Evolutionary conservation across 1,140 invertebrate species (phyloP), one percentile per base, ranked within the genome.

Genomic region (Arion vulgaris): DNA sequence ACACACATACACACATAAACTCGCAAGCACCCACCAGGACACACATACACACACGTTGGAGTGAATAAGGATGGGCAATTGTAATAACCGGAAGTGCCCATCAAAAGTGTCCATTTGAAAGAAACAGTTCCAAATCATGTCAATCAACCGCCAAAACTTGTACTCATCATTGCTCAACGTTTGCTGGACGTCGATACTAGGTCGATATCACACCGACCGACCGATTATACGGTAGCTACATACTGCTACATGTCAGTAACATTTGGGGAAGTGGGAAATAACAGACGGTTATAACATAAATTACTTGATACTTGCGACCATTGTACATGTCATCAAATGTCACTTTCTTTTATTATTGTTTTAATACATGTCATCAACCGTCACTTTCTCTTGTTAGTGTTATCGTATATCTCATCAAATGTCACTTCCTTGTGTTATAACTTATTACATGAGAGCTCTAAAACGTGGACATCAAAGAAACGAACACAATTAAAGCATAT

Each of bases 1-100:
- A 39, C 69, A 72, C 69, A 72, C 39, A 72, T 4, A 72, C 69
- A 72, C 39, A 72, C 23, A 72, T 28, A 72, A 11, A 26, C 69
- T 34, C 69, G 23, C 51, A 26, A 2, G 19, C 51, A 57, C 17
- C 9, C 26, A 57, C 26, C 9, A 7, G 19, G 9, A 57, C 51
- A 57, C 51, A 17, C 51, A 57, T 23, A 26, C 26, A 32, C 23
- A 72, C 69, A 28, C 36, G 41, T 5, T 2, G 38, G 15, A 39
- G 15, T 23, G 51, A 26, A 19, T 57, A 26, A 57, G 51, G 51
- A 26, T 26, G 26, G 51, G 51, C 51, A 57, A 57, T 9, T 57
- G 15, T 57, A 57, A 57, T 57, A 57, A 57, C 51, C 15, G 51
- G 51, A 57, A 57, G 51, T 23, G 51, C 51, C 51, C 19, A 57